These are phyloP conservation scores for Potamilus streckersoni DNA, from an alignment of 1,140 invertebrate genomes.

Conservation along the genomic window DNA sequence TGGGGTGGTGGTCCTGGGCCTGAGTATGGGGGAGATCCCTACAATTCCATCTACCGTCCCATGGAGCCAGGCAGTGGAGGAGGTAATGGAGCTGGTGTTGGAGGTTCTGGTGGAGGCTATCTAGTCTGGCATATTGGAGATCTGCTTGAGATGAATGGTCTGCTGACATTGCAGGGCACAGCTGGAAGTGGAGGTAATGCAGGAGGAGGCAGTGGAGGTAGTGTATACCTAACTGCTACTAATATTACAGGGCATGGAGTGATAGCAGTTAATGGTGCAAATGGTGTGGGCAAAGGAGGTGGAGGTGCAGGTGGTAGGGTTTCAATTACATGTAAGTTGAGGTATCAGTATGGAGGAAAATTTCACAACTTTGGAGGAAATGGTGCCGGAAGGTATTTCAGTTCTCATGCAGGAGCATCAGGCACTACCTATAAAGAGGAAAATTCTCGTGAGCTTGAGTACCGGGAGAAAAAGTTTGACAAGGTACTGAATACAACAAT, in stretches of 20 bases:
- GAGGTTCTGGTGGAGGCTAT: slow-evolving; percentile 50
- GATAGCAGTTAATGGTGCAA: slow-evolving; percentile 49
- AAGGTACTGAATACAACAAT: slow-evolving; percentile 47
- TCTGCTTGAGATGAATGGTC: slow-evolving; percentile 48
- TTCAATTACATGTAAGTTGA: slow-evolving; percentile 48
- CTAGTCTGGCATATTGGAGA: slow-evolving; percentile 50
- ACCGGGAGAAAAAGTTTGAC: slow-evolving; percentile 54
- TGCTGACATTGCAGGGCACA: slow-evolving; percentile 40
- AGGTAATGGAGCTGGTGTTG: slow-evolving; percentile 45
- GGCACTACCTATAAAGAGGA: slow-evolving; percentile 56
- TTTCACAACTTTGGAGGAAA: slow-evolving; percentile 52
- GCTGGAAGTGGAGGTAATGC: slow-evolving; percentile 39
- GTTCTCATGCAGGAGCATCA: slow-evolving; percentile 44
- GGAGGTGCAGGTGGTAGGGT: slow-evolving; percentile 56
- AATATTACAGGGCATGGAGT: slow-evolving; percentile 57
- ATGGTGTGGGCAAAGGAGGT: slow-evolving; percentile 45
- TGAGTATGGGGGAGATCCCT: slow-evolving; percentile 51
- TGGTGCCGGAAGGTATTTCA: slow-evolving; percentile 28
- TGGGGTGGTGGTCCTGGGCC: slow-evolving; percentile 51
- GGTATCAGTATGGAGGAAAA: slow-evolving; percentile 52
- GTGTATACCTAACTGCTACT: slow-evolving; percentile 46
- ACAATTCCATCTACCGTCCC: slow-evolving; percentile 50
- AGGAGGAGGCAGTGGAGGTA: slow-evolving; percentile 54
- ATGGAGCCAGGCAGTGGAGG: slow-evolving; percentile 50
- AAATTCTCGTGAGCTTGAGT: slow-evolving; percentile 50